These are phyloP conservation scores for Xenopus borealis DNA, from an alignment of 2,113 vertebrate species.

Conservation along the genomic window DNA sequence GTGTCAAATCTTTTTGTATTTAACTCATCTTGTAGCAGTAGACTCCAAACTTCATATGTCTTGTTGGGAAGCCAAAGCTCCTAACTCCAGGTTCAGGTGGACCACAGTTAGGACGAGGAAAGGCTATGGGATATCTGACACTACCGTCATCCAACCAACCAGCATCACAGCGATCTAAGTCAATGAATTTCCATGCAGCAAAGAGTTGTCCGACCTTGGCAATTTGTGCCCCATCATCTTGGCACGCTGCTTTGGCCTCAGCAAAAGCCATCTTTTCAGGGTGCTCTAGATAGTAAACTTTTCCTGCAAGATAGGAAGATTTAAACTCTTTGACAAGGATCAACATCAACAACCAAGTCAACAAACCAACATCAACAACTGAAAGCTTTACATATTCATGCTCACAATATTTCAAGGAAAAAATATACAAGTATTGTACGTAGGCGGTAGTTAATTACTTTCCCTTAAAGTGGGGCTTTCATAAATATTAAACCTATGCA, in stretches of 20 bases:
- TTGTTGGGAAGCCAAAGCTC: constrained; percentile 79
- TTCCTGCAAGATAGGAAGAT: constrained; percentile 59
- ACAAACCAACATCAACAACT: too few species aligned
- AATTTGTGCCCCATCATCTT: constrained; percentile 62
- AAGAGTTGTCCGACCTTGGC: constrained; percentile 88
- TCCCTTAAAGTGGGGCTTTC: too few species aligned
- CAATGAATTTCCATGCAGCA: constrained; percentile 79
- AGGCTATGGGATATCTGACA: constrained; percentile 79
- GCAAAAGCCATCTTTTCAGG: constrained; percentile 67
- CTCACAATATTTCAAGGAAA: too few species aligned
- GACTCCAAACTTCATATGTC: constrained; percentile 71
- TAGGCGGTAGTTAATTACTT: too few species aligned
- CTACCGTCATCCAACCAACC: constrained; percentile 91
- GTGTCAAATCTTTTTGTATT: not conserved
- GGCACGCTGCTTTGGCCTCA: constrained; percentile 76
- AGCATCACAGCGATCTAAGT: constrained; percentile 78
- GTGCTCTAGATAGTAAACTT: constrained; percentile 76
- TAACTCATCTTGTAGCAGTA: constrained; percentile 77
- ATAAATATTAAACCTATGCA: too few species aligned
- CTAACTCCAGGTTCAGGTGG: constrained; percentile 75
- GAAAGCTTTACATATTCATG: too few species aligned
- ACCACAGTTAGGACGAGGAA: constrained; percentile 74
- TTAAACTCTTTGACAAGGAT: not conserved
- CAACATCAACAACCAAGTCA: too few species aligned
- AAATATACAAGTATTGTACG: too few species aligned